A percentile compares a stretch with the other conserved stretches of the same genome.
These are phyloP conservation scores for Sycophila sp. DNA, from an alignment of 1,140 invertebrate species.

Conservation along the genomic window DNA sequence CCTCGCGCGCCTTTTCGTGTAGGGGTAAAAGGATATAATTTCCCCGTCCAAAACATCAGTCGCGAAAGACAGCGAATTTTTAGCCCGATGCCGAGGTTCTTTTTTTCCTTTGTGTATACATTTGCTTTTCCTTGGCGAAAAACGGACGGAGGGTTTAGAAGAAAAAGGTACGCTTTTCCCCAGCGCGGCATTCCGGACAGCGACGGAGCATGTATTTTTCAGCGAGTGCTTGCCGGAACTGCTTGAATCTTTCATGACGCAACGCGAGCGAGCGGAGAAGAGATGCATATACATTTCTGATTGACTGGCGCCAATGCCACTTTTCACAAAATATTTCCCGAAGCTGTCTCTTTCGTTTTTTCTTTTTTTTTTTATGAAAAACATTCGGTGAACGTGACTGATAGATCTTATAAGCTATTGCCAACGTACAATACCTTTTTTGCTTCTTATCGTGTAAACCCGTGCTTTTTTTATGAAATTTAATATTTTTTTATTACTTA, in stretches of 20 bases:
- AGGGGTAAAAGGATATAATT: too few relatives aligned
- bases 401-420: too few relatives aligned
- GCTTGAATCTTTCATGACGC: constrained; percentile 20
- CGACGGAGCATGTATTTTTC: constrained; percentile 17
- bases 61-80: not conserved
- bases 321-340: too few relatives aligned
- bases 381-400: too few relatives aligned
- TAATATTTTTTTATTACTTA: too few relatives aligned
- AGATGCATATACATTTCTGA: not conserved
- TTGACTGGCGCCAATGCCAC: not conserved
- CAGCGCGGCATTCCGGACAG: not conserved
- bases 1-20: not conserved
- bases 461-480: too few relatives aligned
- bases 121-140: not conserved
- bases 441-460: too few relatives aligned
- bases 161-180: not conserved
- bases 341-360: too few relatives aligned
- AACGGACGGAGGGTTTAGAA: not conserved
- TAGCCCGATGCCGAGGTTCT: too few relatives aligned
- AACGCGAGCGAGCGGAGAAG: too few relatives aligned
- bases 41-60: not conserved
- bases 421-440: too few relatives aligned
- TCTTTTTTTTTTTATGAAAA: too few relatives aligned
- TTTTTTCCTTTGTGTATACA: not conserved
- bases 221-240: not conserved